Evolutionary conservation across 2,113 vertebrate species (phyloP).

Genomic region (Gymnobelideus leadbeateri): DNA sequence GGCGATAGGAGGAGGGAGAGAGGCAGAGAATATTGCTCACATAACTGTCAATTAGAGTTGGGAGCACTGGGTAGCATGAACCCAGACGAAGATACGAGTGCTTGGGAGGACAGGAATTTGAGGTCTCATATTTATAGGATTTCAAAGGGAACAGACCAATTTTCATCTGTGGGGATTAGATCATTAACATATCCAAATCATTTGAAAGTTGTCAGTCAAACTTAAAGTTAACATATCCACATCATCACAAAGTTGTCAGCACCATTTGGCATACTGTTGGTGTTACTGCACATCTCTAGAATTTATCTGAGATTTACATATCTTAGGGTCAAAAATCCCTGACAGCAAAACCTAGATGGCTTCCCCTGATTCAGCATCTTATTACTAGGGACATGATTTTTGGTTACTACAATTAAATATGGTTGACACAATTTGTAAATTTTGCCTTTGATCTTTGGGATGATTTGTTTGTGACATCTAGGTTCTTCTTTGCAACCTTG

Average conservation of each 20-base stretch:
- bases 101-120: background rate
- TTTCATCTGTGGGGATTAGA: background rate
- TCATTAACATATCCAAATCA: background rate
- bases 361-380: background rate
- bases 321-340: background rate
- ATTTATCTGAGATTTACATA: background rate
- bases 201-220: background rate
- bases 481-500: background rate
- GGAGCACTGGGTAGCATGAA: background rate
- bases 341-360: background rate
- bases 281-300: background rate
- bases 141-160: background rate
- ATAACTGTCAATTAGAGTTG: background rate
- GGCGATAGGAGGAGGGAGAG: background rate
- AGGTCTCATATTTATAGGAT: background rate
- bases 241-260: background rate
- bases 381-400: background rate
- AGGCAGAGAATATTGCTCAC: background rate
- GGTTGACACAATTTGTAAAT: background rate
- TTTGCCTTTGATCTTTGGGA: background rate
- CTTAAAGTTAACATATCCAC: background rate
- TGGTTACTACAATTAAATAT: background rate
- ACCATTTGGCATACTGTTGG: background rate
- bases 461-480: background rate
- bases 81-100: background rate